Base-by-base conservation (phyloP, 2,797 vertebrate genomes). In the Graptemys geographica region DNA sequence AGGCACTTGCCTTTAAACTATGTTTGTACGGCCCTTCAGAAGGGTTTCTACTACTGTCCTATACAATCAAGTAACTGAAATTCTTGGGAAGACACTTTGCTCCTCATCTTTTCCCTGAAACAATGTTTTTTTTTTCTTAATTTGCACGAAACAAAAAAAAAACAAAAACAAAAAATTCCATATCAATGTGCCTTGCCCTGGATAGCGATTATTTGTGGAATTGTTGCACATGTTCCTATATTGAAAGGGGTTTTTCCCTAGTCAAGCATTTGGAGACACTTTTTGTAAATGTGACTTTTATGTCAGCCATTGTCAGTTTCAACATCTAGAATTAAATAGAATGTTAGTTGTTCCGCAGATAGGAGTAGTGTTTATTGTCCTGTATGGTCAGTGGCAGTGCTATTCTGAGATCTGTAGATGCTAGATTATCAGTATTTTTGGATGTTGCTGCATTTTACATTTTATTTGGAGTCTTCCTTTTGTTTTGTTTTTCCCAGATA, bases 111-210 rank as follows among this genome's bases (percentile, higher is more conserved):
- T 96, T 97, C 94, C 98, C 98, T 96, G 80, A 98, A 98, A 98
- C 95, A 56, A 98, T 97, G 98, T 98, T 98, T 98, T 98, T 98
- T 98, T 98, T 98, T 98, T 98, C 98, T 99, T 98, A 98, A 98
- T 98, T 99, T 99, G 98, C 99, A 99, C 98, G 98, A 98, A 98
- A 98, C 92, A 59, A 86, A 90, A 96, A 96, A 97, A 96, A 94
- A 81, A 97, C 98, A 98, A 96, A 94, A 85, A 97, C 98, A 98
- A 98, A 97, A 97, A 98, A 98, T 99, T 99, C 99, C 99, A 99
- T 99, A 99, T 99, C 98, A 97, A 99, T 99, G 99, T 99, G 99
- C 99, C 99, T 99, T 99, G 99, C 98, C 98, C 98, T 98, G 99
- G 99, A 99, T 98, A 98, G 98, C 98, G 98, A 99, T 98, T 99